A percentile compares a stretch with the other conserved stretches of the same genome.
These are phyloP conservation scores for Amazona finschi DNA, from an alignment of 2,797 vertebrate genomes.

Conservation along the genomic window DNA sequence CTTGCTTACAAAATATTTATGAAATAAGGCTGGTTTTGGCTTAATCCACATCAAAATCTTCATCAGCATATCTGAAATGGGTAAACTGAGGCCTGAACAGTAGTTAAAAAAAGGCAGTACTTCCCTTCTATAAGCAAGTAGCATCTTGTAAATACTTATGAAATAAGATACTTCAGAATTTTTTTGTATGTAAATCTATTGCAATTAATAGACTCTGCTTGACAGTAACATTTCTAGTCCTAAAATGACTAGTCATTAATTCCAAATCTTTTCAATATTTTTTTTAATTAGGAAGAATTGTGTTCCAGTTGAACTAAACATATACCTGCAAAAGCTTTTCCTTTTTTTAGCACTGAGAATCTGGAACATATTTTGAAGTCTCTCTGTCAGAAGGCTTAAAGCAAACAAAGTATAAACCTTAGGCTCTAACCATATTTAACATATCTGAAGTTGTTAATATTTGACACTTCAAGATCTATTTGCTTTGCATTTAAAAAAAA, in stretches of 20 bases:
- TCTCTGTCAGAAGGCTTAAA: neutral
- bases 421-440: neutral
- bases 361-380: neutral
- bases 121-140: neutral
- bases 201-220: neutral
- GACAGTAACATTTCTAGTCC: neutral
- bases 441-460: neutral
- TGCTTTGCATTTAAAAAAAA: neutral
- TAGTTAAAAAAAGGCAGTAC: neutral
- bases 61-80: neutral
- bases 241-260: neutral
- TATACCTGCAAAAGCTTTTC: neutral
- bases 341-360: neutral
- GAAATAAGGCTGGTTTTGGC: neutral
- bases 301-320: neutral
- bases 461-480: neutral
- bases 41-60: neutral
- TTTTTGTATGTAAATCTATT: neutral
- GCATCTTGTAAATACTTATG: neutral
- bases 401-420: neutral
- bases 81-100: neutral
- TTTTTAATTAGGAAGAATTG: neutral
- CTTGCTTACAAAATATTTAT: neutral
- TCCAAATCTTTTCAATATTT: neutral
- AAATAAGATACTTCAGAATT: neutral